Evolutionary conservation across 1,140 invertebrate species (phyloP), one percentile per base, ranked within the genome.

Genomic region (Ceratina japonica): DNA sequence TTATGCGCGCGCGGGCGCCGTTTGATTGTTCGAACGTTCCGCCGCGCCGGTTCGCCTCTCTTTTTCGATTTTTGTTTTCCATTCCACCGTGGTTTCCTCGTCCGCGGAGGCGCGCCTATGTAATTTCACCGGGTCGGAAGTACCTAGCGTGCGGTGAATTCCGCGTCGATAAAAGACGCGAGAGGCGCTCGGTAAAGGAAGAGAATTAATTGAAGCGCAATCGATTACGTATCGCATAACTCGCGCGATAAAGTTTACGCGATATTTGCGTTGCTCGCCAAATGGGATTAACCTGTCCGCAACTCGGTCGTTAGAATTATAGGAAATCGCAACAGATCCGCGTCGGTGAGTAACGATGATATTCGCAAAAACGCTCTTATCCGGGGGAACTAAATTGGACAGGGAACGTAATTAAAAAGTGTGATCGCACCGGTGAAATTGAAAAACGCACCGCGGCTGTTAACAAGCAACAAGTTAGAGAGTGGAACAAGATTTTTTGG

Each of bases 191-290:
- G 24, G 12, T 3, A 16, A 56, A 63, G 51, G 27, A 15, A 12
- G 66, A 12, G 18, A 27, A 66, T 75, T 75, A 66, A 75, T 75
- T 68, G 63, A 75, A 75, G 58, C 7, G 31, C 37, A 49, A 18
- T 44, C 10, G n/a, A 68, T 52, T 52, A 24, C 31, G 72, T 24
- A 44, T 44, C 37, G 37, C 5, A 15, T 44, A 75, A 65, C 51
- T 65, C 27, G 22, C 20, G 37, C 49, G 62, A 59, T 18, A 49
- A 58, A 59, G 54, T 44, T 71, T 18, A 24, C 49, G 20, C 16
- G 73, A 22, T 56, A 56, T 44, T 54, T 13, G 31, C 4, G 51
- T 44, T 44, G 5, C 37, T 0, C 10, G 4, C 2, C 27, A 31
- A 31, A 44, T 44, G 10, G 37, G 37, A 44, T 44, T 44, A 10